Base-by-base conservation (phyloP, 2,888 invertebrate species). In the Globia sparganii region DNA sequence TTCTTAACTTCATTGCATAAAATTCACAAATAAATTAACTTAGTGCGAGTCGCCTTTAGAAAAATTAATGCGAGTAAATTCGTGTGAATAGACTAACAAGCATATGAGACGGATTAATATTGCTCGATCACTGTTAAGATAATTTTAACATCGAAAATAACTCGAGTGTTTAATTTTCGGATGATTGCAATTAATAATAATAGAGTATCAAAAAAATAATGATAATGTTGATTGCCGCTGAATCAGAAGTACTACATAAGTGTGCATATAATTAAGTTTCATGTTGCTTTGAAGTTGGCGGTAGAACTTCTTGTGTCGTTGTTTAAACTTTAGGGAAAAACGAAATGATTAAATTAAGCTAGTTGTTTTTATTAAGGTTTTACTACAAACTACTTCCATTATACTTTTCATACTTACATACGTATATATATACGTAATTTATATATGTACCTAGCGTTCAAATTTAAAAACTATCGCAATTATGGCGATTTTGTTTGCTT, bases 201-300 rank as follows among this genome's bases (percentile, higher is more conserved):
- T 65, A 53, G 49, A 43, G 62, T 46, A 40, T 25, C 46, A 69
- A 70, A 53, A 61, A 62, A 68, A 69, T 65, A 56, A 75, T 73
- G 9, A 66, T 75, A 59, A 43, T 74, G 62, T 78, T 68, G 62
- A 76, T 78, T 75, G 77, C 53, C 11, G 64, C 56, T 74, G 78
- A 56, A 74, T 83, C 75, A 74, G 15, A 40, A 31, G 18, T 46
- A 40, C 18, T 46, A 40, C 25, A 25, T 43, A 64, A 72, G 21
- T 59, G n/a, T 68, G 34, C n/a, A 31, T 70, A 66, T 49, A 72
- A 71, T 62, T 43, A 71, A 25, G 9, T 61, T 75, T 70, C 18
- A 80, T 70, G 43, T 34, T 43, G 4, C 43, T 46, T 28, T 43
- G 25, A 25, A 49, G 25, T 34, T 67, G 18, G 49, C 18, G 34